Conservation (phyloP, 2,113 vertebrate species). For the Ictidomys tridecemlineatus region DNA sequence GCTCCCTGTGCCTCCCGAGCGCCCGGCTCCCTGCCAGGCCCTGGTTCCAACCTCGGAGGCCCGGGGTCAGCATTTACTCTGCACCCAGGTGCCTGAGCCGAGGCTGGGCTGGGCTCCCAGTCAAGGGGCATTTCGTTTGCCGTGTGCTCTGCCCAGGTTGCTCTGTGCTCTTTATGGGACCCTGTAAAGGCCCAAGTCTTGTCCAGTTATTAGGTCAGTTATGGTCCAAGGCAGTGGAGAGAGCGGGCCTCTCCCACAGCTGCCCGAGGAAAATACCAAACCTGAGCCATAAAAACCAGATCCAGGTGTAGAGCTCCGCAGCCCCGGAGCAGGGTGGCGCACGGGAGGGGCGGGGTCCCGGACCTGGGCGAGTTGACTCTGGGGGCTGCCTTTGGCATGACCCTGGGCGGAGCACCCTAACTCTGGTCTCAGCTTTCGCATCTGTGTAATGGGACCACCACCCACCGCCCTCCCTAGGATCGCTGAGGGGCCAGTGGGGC, state of each 20-base stretch:
- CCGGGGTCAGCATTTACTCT: background rate
- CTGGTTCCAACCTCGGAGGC: background rate
- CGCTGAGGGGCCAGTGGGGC: rapidly evolving
- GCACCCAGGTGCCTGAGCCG: background rate
- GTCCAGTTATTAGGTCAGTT: background rate
- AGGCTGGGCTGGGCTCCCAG: background rate
- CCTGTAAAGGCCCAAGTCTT: background rate
- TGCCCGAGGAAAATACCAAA: background rate
- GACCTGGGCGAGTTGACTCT: background rate
- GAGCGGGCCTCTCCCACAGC: background rate
- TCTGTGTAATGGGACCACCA: rapidly evolving
- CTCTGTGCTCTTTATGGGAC: background rate
- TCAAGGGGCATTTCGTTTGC: background rate
- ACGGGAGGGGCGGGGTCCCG: rapidly evolving
- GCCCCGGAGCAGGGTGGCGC: background rate
- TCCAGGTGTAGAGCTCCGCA: background rate
- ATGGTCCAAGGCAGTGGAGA: background rate
- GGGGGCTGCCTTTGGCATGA: rapidly evolving
- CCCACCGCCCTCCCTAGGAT: rapidly evolving
- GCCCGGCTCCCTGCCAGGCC: rapidly evolving
- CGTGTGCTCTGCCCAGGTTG: background rate
- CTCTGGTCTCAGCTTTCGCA: background rate
- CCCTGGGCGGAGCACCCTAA: background rate
- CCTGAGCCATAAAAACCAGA: slow-evolving; percentile 1
- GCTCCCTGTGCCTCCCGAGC: background rate